These are phyloP conservation scores for Drosophila rubida DNA, from an alignment of 2,888 invertebrate species.

Conservation along the genomic window DNA sequence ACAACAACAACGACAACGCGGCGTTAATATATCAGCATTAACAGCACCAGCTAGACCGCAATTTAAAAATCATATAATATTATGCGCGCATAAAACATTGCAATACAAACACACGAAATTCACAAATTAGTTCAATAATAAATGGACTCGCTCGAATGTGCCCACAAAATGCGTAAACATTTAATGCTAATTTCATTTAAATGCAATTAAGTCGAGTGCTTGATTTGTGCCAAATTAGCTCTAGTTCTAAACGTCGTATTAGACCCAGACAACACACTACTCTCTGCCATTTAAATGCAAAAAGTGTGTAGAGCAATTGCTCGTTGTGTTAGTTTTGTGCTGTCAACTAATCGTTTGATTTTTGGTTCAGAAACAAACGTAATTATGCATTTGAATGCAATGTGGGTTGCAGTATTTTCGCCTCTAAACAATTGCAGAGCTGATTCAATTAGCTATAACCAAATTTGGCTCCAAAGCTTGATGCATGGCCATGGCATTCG, in stretches of 20 bases:
- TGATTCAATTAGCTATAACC: background rate
- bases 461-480: too few relatives aligned
- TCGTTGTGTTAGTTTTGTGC: background rate
- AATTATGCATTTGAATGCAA: constrained; percentile 34
- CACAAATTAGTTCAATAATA: constrained; percentile 65
- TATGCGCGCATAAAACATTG: constrained; percentile 25
- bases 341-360: constrained; percentile 1
- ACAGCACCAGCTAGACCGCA: constrained; percentile 41
- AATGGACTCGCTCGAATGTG: constrained; percentile 45
- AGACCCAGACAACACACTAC: background rate
- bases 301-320: background rate
- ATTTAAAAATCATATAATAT: constrained; percentile 48
- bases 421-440: constrained; percentile 28
- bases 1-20: background rate
- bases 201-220: constrained; percentile 77
- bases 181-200: constrained; percentile 78
- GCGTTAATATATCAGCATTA: constrained; percentile 65
- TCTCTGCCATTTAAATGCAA: background rate
- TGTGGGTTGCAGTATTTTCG: background rate
- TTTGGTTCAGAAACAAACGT: constrained; percentile 18
- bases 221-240: constrained; percentile 56
- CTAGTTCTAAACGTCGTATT: background rate
- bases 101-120: constrained; percentile 23
- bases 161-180: constrained; percentile 68
- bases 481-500: too few relatives aligned